Evolutionary conservation across 2,797 vertebrate genomes (phyloP).

Genomic region (Chiroxiphia lanceolata): DNA sequence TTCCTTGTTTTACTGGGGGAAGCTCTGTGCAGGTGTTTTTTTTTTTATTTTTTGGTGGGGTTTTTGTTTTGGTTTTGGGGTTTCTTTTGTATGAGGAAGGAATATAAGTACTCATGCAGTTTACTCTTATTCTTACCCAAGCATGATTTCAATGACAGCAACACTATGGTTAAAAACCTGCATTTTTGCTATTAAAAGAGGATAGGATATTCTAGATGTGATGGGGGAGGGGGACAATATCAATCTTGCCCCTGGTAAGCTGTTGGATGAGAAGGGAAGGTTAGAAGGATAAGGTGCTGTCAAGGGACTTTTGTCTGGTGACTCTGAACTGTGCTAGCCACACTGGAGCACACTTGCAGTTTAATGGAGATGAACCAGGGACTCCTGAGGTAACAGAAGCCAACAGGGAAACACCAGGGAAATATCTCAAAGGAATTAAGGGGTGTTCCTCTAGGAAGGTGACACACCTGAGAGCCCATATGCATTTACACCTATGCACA

Average conservation of each 20-base stretch:
- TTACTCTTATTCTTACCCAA: slow-evolving; percentile 47
- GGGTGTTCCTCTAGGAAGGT: background rate
- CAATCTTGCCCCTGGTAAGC: background rate
- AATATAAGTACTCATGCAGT: background rate
- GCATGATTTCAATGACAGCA: background rate
- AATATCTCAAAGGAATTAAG: background rate
- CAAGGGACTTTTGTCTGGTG: no score
- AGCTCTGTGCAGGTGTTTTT: fast-evolving
- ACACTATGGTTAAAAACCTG: background rate
- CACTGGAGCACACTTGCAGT: background rate
- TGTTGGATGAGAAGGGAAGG: background rate
- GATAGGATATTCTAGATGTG: background rate
- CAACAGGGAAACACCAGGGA: background rate
- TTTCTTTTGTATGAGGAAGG: background rate
- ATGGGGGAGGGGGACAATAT: background rate
- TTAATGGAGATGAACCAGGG: no score
- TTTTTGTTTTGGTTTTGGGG: background rate
- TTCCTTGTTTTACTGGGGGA: background rate
- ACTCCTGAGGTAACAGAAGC: background rate
- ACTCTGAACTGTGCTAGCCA: no score
- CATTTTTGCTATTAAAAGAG: background rate
- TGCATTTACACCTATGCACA: background rate
- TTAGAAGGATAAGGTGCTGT: background rate
- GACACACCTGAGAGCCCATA: background rate
- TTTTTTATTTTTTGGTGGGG: background rate